Evolutionary conservation across 2,797 vertebrate species (phyloP), one percentile per base, ranked within the genome.

Genomic region (Lindbergichthys nudifrons): DNA sequence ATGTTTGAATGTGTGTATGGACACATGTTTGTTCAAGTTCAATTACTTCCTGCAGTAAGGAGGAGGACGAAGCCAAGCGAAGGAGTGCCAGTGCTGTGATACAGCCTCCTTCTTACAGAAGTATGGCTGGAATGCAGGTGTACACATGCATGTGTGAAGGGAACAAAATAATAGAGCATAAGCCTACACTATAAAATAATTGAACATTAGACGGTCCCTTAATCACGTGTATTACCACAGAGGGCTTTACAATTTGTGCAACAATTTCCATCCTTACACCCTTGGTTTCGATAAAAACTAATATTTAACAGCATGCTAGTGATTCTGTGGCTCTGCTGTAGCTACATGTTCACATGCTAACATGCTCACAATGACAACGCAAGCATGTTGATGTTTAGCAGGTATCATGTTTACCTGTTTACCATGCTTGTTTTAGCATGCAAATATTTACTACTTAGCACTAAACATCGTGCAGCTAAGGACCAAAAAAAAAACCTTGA

Each of bases 101-200:
- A 83, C 77, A 70, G 77, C 83, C 86, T 87, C 81, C 83, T 89
- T 92, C 80, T 70, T 58, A 60, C 84, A 72, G 64, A 77, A 89
- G 88, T 75, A 93, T 92, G 86, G 75, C 76, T 87, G 85, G 88
- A 91, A 93, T 93, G 87, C 86, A 88, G 90, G 90, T 91, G 78
- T 48, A 66, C 41, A 56, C 76, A 77, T 70, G 19, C 41, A 46
- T 77, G 19, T 79, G 70, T 30, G 51, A 78, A 59, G 50, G 53
- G 16, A 80, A 67, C 56, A 66, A 58, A 71, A 75, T 69, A 70
- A 69, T 21, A 63, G 48, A 61, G 46, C 16, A 10, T 10, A 45
- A 16, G 16, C 3, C 43, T 42, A 36, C 11, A 4, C 5, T 56
- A 19, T 69, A n/a, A 65, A 54, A 72, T 4, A 67, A 53, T 14